These are phyloP conservation scores for Troides oblongomaculatus DNA, from an alignment of 2,888 invertebrate genomes.

Conservation along the genomic window DNA sequence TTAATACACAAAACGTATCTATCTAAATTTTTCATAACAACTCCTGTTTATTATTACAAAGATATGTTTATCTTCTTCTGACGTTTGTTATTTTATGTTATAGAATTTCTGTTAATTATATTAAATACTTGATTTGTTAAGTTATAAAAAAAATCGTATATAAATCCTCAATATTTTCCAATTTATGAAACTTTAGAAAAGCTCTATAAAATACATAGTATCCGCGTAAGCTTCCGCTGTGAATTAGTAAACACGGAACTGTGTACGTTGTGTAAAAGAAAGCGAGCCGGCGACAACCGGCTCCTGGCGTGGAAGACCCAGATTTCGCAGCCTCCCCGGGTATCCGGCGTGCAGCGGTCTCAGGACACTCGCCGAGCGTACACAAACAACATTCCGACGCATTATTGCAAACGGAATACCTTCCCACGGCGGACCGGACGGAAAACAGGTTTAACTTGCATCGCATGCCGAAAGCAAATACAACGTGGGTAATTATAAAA, in stretches of 20 bases:
- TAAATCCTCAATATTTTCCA: no score
- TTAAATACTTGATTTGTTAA: no score
- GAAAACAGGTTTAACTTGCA: conserved; percentile 69
- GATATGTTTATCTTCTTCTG: no score
- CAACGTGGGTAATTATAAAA: conserved; percentile 53
- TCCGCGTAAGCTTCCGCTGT: background rate
- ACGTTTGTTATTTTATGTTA: no score
- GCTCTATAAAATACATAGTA: no score
- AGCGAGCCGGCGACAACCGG: conserved; percentile 14
- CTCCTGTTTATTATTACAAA: no score
- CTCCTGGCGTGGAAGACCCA: conserved; percentile 15
- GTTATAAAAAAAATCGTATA: no score
- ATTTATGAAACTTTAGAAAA: no score
- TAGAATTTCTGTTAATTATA: no score
- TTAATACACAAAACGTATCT: no score
- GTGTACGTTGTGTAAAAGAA: conserved; percentile 13
- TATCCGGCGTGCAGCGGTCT: background rate
- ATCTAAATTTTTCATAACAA: no score
- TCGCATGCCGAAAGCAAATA: conserved; percentile 73
- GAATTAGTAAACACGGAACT: conserved; percentile 5
- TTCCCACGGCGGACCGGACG: conserved; percentile 74
- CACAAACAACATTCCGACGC: conserved; percentile 34
- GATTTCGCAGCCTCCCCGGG: conserved; percentile 14
- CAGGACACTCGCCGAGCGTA: conserved; percentile 16
- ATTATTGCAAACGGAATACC: conserved; percentile 58